Percentiles rank a stretch among this genome's conserved stretches.
Evolutionary conservation across 2,888 invertebrate species (phyloP).

Genomic region (Oegoconia quadripuncta): DNA sequence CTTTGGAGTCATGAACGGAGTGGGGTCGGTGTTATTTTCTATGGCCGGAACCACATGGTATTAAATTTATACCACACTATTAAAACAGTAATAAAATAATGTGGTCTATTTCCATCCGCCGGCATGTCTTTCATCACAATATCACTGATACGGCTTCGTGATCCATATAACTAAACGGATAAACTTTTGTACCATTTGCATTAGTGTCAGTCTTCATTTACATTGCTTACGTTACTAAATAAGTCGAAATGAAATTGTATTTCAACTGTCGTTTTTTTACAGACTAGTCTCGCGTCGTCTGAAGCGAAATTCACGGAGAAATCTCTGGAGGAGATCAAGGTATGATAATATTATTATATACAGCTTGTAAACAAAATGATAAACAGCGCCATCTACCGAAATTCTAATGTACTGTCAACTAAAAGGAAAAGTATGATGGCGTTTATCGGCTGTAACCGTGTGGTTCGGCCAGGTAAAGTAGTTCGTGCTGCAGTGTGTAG

Average conservation of each 20-base stretch:
- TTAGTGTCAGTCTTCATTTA: no score
- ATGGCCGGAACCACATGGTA: no score
- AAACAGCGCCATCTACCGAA: constrained; percentile 37
- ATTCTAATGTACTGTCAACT: constrained; percentile 4
- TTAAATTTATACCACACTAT: no score
- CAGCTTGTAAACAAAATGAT: not conserved
- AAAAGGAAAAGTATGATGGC: not conserved
- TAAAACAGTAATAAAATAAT: no score
- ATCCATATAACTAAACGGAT: no score
- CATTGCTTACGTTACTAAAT: no score
- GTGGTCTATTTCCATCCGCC: no score
- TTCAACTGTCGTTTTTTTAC: constrained; percentile 26
- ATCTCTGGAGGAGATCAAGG: constrained; percentile 72
- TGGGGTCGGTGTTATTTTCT: no score
- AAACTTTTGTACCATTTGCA: no score
- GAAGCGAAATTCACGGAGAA: constrained; percentile 63
- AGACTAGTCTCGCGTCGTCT: constrained; percentile 59
- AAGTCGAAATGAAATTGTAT: not conserved
- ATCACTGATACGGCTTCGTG: no score
- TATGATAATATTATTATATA: constrained; percentile 22
- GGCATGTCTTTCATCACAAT: no score
- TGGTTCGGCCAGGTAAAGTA: not conserved
- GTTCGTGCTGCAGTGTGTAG: not conserved
- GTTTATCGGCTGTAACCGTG: not conserved
- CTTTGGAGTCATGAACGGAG: no score